Conservation (phyloP, 2,113 vertebrate species). For the Dasyornis broadbenti region DNA sequence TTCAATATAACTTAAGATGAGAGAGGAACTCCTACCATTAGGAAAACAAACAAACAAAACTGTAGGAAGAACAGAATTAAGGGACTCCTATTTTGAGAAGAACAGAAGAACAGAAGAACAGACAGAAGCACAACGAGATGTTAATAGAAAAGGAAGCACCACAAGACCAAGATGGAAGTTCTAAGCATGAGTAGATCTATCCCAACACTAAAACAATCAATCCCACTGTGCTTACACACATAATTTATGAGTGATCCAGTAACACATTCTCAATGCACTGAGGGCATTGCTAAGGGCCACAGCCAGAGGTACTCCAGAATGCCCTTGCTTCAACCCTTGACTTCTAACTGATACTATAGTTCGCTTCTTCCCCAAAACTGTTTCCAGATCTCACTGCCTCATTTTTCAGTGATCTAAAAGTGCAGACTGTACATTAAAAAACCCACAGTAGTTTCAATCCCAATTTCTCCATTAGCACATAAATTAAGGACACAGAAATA, state of each 20-base stretch:
- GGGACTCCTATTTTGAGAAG: not conserved
- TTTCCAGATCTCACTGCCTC: not conserved
- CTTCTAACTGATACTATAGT: not conserved
- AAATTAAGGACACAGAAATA: not conserved
- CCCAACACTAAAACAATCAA: not conserved
- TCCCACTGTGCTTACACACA: not conserved
- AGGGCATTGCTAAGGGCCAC: not conserved
- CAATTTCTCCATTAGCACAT: not conserved
- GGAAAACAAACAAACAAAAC: not conserved
- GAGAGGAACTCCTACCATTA: not conserved
- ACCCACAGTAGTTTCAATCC: not conserved
- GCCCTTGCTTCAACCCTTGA: not conserved
- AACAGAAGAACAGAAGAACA: not conserved
- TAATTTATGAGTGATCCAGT: not conserved
- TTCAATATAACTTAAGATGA: not conserved
- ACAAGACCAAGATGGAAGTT: not conserved
- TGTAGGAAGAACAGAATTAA: not conserved
- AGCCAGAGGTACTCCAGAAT: not conserved
- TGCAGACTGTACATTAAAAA: not conserved
- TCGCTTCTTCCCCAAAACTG: rapidly evolving
- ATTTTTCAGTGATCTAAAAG: not conserved
- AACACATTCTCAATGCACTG: not conserved
- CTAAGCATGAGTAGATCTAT: not conserved
- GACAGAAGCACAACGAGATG: not conserved
- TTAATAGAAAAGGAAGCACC: not conserved